These are phyloP conservation scores for Pentalonia nigronervosa DNA, from an alignment of 1,140 invertebrate genomes.

Conservation along the genomic window DNA sequence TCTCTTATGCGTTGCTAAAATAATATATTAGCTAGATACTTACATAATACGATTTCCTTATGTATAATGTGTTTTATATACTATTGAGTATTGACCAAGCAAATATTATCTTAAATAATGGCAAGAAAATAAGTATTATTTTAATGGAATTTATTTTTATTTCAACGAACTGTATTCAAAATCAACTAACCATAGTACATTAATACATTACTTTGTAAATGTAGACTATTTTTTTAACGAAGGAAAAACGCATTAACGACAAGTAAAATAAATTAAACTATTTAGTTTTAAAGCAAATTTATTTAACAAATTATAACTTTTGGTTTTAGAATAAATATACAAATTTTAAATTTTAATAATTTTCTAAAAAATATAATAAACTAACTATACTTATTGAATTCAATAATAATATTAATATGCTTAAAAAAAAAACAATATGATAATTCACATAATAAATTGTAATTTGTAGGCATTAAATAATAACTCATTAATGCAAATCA, in stretches of 20 bases:
- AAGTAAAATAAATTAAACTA: too few relatives aligned
- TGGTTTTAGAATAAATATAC: neutral
- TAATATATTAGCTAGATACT: too few relatives aligned
- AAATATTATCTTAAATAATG: neutral
- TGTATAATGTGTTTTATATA: neutral
- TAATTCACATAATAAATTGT: too few relatives aligned
- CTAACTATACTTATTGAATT: too few relatives aligned
- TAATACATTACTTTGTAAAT: neutral
- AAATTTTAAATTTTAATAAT: too few relatives aligned
- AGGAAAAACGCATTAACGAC: too few relatives aligned
- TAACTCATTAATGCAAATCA: too few relatives aligned
- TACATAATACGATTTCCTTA: neutral
- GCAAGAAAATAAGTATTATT: neutral
- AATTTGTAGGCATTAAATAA: too few relatives aligned
- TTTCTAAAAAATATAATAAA: too few relatives aligned
- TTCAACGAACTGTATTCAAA: neutral
- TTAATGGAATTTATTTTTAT: neutral
- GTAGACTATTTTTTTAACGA: neutral
- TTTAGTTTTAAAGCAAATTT: too few relatives aligned
- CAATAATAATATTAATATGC: too few relatives aligned
- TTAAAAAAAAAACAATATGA: too few relatives aligned
- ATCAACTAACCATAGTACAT: neutral
- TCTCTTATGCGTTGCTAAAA: neutral
- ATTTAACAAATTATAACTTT: neutral
- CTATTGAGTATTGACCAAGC: neutral